Evolutionary conservation across 2,888 invertebrate genomes (phyloP), one percentile per base, ranked within the genome.

Genomic region (Dasypolia templi): DNA sequence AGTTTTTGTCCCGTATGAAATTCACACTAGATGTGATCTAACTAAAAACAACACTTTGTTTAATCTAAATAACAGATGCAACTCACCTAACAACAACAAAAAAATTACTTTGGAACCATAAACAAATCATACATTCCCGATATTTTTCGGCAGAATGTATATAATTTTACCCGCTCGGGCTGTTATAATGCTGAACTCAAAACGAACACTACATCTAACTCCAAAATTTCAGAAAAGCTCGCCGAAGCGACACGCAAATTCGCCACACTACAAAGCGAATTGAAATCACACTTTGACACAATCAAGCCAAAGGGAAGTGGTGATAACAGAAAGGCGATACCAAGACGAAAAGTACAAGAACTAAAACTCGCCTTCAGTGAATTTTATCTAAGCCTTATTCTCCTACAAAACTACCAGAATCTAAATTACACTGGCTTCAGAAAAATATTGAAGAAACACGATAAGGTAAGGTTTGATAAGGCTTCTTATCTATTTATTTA

Each of bases 371-470:
- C 99, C 0, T 99, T 99, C 94, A 99, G 99, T 90, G 99, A 99
- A 97, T 99, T 99, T 95, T 99, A 99, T 94, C 97, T 99, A 59
- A 99, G 99, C 90, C 96, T 99, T 66, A 99, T 99, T 88, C 96
- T 99, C 26, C 96, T 99, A 77, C 99, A 99, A 95, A 99, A 99
- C 93, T 99, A 99, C 93, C 99, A 99, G 95, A 99, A 99, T 93
- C 97, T 99, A 71, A 99, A 99, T 96, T 99, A 99, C 91, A 99
- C 99, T 5, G 99, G 99, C 2, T 99, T 99, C 96, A 97, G 99
- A 81, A 99, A 99, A 95, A 99, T 99, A 91, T 97, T 99, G 81
- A 99, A 99, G 94, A 99, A 99, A 94, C 99, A 99, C 93, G 99
- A 99, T 95, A 99, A 99, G 97, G 99, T 99, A 94, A 68, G 84